Percentiles rank a stretch among this genome's conserved stretches.
These are phyloP conservation scores for Haemorhous mexicanus DNA, from an alignment of 2,113 vertebrate species.

Conservation along the genomic window DNA sequence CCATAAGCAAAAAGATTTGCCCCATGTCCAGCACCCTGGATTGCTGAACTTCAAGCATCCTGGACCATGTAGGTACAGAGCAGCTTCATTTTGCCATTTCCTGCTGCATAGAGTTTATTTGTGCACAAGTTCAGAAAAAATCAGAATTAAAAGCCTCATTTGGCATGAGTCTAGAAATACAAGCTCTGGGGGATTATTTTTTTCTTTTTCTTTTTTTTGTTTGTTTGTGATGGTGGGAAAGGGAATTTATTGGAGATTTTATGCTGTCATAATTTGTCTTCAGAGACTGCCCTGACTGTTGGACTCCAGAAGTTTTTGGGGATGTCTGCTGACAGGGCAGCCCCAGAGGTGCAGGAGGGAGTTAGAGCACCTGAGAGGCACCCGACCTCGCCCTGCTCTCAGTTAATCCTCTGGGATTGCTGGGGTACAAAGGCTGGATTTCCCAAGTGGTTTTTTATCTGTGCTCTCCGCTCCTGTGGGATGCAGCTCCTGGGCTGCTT, in stretches of 20 bases:
- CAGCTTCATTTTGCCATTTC: background rate
- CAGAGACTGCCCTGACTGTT: background rate
- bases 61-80: background rate
- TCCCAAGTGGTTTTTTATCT: background rate
- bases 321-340: background rate
- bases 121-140: background rate
- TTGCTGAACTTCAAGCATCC: background rate
- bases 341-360: background rate
- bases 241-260: background rate
- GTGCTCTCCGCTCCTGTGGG: background rate
- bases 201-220: background rate
- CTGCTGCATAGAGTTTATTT: background rate
- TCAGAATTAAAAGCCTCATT: background rate
- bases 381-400: background rate
- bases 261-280: background rate
- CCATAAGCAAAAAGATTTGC: background rate
- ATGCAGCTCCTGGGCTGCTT: background rate
- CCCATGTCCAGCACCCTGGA: background rate
- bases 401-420: background rate
- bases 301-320: background rate
- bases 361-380: accelerated
- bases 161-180: background rate
- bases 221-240: background rate
- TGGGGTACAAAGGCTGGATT: background rate
- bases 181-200: background rate